phyloP scores from a whole-genome alignment of 1,140 invertebrate species.

The Diplogasteroides magnus region DNA sequence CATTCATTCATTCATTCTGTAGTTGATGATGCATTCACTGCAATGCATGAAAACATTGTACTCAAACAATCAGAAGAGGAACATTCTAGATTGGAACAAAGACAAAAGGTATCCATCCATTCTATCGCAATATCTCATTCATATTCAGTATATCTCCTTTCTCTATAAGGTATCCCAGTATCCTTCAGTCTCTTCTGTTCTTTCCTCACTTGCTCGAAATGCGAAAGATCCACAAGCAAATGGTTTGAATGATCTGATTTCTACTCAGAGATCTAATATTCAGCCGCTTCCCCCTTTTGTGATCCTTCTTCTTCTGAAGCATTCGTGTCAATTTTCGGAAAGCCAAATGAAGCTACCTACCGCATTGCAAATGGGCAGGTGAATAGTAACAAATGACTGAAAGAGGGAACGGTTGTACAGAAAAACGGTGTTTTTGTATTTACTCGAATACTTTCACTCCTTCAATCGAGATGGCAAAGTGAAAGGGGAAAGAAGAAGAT shows the following conservation, averaged over 20 bases:
- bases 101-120: background rate
- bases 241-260: no score
- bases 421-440: constrained; percentile 43
- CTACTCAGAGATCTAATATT: constrained; percentile 10
- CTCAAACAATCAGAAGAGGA: no score
- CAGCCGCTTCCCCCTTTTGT: constrained; percentile 20
- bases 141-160: background rate
- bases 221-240: no score
- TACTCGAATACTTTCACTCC: constrained; percentile 26
- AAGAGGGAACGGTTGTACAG: constrained; percentile 30
- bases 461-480: constrained; percentile 34
- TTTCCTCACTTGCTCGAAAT: constrained; percentile 17
- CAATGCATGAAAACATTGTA: constrained; percentile 38
- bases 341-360: constrained; percentile 30
- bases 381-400: background rate
- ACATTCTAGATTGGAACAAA: no score
- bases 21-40: constrained; percentile 45
- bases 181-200: constrained; percentile 7
- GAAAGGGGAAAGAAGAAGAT: constrained; percentile 21
- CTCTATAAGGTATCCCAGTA: constrained; percentile 10
- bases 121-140: background rate
- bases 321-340: constrained; percentile 31
- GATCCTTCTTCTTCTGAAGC: constrained; percentile 9
- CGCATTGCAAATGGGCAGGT: constrained; percentile 21
- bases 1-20: no score